Percentiles rank a stretch among this genome's conserved stretches.
phyloP scores from a whole-genome alignment of 2,888 invertebrate genomes.

The Pristionchus mayeri region DNA sequence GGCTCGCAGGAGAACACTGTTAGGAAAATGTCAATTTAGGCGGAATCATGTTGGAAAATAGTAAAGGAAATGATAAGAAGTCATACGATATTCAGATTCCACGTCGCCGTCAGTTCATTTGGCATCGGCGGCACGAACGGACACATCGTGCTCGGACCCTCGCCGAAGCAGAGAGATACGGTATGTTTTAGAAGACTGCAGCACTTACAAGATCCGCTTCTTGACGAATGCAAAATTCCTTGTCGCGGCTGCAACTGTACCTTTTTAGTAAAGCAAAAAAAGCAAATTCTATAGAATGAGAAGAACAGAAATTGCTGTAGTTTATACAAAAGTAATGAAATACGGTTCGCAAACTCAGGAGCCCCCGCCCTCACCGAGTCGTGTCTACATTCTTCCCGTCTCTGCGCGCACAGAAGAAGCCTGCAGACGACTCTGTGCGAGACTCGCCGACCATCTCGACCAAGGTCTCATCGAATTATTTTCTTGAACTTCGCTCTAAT shows the following conservation, averaged over 20 bases:
- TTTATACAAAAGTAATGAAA: background rate
- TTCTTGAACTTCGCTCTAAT: too few species aligned
- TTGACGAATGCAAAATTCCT: too few species aligned
- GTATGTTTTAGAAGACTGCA: too few species aligned
- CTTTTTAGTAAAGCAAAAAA: too few species aligned
- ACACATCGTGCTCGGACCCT: constrained; percentile 59
- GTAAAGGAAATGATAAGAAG: too few species aligned
- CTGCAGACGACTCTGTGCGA: constrained; percentile 36
- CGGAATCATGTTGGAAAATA: too few species aligned
- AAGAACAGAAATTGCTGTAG: background rate
- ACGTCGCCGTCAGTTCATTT: constrained; percentile 66
- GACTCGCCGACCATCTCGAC: constrained; percentile 15
- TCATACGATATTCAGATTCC: too few species aligned
- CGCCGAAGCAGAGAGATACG: background rate
- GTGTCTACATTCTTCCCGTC: constrained; percentile 55
- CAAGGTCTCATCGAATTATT: background rate
- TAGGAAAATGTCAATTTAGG: too few species aligned
- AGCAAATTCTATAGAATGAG: background rate
- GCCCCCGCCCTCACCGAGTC: background rate
- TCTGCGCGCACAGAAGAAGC: constrained; percentile 57
- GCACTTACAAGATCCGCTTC: too few species aligned
- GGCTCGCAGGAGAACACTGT: too few species aligned
- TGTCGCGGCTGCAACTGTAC: too few species aligned
- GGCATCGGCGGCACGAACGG: constrained; percentile 75
- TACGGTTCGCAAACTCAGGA: too few species aligned